Evolutionary conservation across 2,113 vertebrate genomes (phyloP).

Genomic region (Chionodraco myersi): DNA sequence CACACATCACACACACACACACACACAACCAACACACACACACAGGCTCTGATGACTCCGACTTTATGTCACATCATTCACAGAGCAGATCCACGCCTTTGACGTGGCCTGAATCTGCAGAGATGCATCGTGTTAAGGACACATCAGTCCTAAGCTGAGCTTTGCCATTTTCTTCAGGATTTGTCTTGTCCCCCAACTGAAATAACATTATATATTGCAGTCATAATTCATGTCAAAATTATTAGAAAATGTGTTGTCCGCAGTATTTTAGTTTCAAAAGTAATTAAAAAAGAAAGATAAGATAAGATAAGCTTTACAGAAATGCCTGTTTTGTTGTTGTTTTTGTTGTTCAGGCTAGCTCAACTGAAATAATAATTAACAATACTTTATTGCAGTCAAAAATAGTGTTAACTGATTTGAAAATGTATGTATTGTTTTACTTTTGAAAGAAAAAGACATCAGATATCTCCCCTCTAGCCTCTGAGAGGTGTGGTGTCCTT

Average conservation of each 20-base stretch:
- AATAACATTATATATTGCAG: not conserved
- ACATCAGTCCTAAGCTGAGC: not conserved
- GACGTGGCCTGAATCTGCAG: constrained; percentile 14
- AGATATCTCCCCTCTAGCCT: not conserved
- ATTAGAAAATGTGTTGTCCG: not conserved
- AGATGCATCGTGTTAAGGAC: constrained; percentile 32
- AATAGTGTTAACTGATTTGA: too few species aligned
- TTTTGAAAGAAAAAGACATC: too few species aligned
- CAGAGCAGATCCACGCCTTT: constrained; percentile 24
- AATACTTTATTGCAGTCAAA: too few species aligned
- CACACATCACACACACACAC: not conserved
- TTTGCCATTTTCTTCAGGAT: not conserved
- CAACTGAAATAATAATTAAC: too few species aligned
- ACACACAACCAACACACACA: constrained; percentile 25
- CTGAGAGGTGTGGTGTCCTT: not conserved
- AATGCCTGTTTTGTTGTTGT: too few species aligned
- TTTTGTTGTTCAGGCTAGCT: too few species aligned
- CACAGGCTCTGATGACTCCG: constrained; percentile 49
- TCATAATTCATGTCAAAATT: not conserved
- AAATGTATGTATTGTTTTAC: too few species aligned
- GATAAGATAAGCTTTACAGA: too few species aligned
- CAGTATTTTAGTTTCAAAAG: too few species aligned
- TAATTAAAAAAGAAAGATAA: too few species aligned
- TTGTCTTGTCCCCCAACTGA: not conserved
- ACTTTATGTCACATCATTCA: constrained; percentile 50